Evolutionary conservation across 2,797 vertebrate genomes (phyloP).

Genomic region (Myotis daubentonii): DNA sequence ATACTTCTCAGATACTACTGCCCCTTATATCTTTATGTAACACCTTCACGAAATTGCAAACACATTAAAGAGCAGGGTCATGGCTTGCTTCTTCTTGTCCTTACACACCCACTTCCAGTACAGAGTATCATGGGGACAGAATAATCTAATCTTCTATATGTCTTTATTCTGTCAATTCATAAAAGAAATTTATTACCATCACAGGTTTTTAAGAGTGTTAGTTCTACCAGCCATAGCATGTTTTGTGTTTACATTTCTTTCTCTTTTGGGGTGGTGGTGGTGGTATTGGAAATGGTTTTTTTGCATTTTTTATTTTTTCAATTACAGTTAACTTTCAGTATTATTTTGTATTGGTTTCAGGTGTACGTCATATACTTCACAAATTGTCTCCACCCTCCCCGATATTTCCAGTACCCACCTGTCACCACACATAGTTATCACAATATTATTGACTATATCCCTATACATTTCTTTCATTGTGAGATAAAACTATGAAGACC

Average conservation of each 20-base stretch:
- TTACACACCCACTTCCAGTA: not conserved
- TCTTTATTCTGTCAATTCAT: not conserved
- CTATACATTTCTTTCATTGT: not conserved
- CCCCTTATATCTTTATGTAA: not conserved
- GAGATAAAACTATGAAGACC: not conserved
- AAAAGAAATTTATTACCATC: not conserved
- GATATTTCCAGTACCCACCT: not conserved
- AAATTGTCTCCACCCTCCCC: not conserved
- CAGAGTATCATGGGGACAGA: not conserved
- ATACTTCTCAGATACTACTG: not conserved
- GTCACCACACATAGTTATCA: not conserved
- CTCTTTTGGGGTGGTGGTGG: not conserved
- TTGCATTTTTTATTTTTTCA: not conserved
- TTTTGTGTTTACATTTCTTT: slow-evolving; percentile 25
- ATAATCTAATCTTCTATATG: not conserved
- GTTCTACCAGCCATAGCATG: not conserved
- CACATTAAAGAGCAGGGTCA: not conserved
- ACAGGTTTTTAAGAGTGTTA: not conserved
- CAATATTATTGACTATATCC: not conserved
- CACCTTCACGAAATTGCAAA: not conserved
- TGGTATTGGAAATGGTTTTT: not conserved
- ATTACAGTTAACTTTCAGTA: not conserved
- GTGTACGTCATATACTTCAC: not conserved
- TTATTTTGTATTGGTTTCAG: not conserved
- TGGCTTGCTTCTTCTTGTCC: not conserved